phyloP scores from a whole-genome alignment of 2,797 vertebrate genomes.

The Lacerta viridis region DNA sequence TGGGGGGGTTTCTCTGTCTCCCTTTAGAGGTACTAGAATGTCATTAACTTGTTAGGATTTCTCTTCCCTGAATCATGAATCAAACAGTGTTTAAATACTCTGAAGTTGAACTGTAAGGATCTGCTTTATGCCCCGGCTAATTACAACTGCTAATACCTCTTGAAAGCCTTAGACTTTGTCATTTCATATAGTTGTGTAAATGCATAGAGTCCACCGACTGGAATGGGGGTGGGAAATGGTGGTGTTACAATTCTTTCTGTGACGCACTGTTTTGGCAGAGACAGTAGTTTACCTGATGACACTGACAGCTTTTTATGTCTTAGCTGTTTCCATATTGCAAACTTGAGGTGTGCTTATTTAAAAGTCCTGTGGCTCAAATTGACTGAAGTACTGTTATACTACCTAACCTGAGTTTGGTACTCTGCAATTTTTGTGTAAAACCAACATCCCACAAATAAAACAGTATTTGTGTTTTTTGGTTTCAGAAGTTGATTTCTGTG shows the following conservation, averaged over 20 bases:
- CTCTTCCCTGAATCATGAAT: conserved; percentile 66
- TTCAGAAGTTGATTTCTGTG: conserved; percentile 74
- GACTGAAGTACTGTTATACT: conserved; percentile 67
- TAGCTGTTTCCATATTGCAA: conserved; percentile 68
- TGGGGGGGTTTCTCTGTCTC: neutral
- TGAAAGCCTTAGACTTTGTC: conserved; percentile 79
- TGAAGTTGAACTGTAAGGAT: conserved; percentile 74
- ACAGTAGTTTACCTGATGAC: conserved; percentile 69
- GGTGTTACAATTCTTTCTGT: conserved; percentile 57
- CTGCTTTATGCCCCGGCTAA: conserved; percentile 73
- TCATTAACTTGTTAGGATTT: conserved; percentile 24
- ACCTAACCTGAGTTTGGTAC: conserved; percentile 66
- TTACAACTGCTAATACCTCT: conserved; percentile 78
- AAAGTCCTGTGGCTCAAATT: conserved; percentile 71
- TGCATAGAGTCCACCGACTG: conserved; percentile 66
- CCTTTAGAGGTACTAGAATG: conserved; percentile 25
- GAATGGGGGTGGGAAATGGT: conserved; percentile 74
- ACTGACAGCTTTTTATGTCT: conserved; percentile 76
- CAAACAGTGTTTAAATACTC: conserved; percentile 62
- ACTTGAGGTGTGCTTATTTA: conserved; percentile 59
- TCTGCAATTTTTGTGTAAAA: conserved; percentile 78
- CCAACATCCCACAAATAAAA: conserved; percentile 80
- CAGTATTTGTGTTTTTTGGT: conserved; percentile 79
- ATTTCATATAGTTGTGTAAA: conserved; percentile 74
- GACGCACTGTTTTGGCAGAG: conserved; percentile 61